Evolutionary conservation across 2,113 vertebrate species (phyloP).

Genomic region (Deroptyus accipitrinus): DNA sequence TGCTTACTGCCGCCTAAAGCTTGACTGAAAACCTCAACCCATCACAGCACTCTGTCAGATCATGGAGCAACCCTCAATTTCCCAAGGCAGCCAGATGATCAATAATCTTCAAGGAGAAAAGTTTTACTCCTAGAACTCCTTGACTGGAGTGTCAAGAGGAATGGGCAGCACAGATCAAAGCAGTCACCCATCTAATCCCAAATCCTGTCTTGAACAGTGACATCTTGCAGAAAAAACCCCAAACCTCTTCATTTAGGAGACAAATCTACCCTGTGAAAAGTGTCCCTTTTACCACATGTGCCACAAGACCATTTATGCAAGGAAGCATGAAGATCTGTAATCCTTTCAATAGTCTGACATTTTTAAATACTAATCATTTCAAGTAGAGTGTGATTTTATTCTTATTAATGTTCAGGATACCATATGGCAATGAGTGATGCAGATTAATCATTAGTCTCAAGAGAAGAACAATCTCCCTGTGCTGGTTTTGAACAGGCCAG

Average conservation of each 20-base stretch:
- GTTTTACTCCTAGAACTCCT: background rate
- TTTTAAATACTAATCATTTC: slow-evolving; percentile 60
- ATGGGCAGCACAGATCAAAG: slow-evolving; percentile 51
- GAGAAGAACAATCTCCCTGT: slow-evolving; percentile 5
- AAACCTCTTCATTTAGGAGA: slow-evolving; percentile 23
- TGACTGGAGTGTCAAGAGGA: background rate
- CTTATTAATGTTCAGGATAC: slow-evolving; percentile 42
- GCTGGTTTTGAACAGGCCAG: background rate
- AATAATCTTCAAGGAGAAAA: background rate
- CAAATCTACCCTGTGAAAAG: slow-evolving; percentile 43
- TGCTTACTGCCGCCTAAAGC: background rate
- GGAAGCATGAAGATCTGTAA: slow-evolving; percentile 32
- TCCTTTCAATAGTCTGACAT: slow-evolving; percentile 49
- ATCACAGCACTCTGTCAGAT: background rate
- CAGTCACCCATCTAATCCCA: slow-evolving; percentile 52
- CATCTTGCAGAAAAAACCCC: background rate
- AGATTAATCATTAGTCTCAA: slow-evolving; percentile 43
- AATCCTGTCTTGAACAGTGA: slow-evolving; percentile 35
- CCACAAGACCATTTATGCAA: slow-evolving; percentile 16
- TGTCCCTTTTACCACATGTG: background rate
- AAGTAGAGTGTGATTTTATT: slow-evolving; percentile 45
- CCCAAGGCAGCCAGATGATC: slow-evolving; percentile 16
- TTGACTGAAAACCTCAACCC: background rate
- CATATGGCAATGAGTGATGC: slow-evolving; percentile 52
- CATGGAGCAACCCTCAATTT: slow-evolving; percentile 7